phyloP scores from a whole-genome alignment of 2,888 invertebrate genomes.

The Dynastes maya region DNA sequence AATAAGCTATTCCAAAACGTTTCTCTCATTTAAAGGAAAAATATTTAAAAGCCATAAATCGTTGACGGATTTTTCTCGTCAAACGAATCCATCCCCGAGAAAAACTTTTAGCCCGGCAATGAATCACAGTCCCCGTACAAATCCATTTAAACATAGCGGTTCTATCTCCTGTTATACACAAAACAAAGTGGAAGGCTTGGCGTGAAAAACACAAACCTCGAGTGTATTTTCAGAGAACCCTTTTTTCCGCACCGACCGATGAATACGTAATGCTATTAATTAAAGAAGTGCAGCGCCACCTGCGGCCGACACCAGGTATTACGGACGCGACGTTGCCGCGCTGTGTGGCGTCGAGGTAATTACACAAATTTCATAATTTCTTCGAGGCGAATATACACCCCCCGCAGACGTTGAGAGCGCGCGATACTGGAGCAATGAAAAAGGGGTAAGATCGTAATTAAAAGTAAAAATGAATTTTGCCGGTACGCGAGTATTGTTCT shows the following conservation, averaged over 20 bases:
- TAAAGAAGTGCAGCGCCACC: conserved; percentile 69
- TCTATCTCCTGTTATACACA: conserved; percentile 33
- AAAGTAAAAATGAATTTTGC: conserved; percentile 70
- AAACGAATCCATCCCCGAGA: conserved; percentile 20
- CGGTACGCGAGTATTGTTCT: conserved; percentile 67
- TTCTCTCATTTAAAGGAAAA: neutral
- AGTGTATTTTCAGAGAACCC: conserved; percentile 48
- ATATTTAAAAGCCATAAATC: conserved; percentile 24
- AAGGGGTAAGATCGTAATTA: conserved; percentile 65
- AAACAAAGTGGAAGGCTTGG: conserved; percentile 44
- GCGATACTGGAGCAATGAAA: conserved; percentile 57
- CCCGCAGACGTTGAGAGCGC: conserved; percentile 52
- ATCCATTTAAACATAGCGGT: conserved; percentile 38
- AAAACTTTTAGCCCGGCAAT: conserved; percentile 40
- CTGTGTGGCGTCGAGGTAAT: conserved; percentile 62
- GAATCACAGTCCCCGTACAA: conserved; percentile 34
- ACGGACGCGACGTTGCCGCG: conserved; percentile 52
- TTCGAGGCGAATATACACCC: conserved; percentile 60
- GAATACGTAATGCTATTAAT: conserved; percentile 71
- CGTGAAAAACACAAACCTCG: conserved; percentile 46
- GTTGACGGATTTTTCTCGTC: conserved; percentile 28
- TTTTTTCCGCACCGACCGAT: conserved; percentile 59
- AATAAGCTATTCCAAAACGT: too few relatives aligned
- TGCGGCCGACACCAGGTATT: conserved; percentile 68
- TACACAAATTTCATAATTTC: conserved; percentile 70